Evolutionary conservation across 1,140 invertebrate species (phyloP).

Genomic region (Hirudo medicinalis): DNA sequence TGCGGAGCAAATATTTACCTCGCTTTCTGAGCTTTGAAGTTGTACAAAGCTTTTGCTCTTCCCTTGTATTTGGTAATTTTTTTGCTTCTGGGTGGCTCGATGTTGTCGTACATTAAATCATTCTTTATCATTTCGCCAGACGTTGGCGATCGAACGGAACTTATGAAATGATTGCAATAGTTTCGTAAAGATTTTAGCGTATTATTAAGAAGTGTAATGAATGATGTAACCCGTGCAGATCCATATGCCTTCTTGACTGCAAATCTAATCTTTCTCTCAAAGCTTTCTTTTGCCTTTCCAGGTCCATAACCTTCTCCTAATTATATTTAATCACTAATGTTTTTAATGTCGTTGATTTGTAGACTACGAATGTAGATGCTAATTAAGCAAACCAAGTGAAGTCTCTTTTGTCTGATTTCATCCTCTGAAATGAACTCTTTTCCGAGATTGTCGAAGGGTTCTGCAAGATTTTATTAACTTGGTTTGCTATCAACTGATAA

Average conservation of each 20-base stretch:
- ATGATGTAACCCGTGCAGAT: background rate
- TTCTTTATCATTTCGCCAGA: background rate
- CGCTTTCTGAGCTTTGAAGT: slow-evolving; percentile 70
- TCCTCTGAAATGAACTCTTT: background rate
- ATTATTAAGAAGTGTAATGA: background rate
- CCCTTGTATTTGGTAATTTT: slow-evolving; percentile 37
- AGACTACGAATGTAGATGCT: background rate
- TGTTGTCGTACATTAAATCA: background rate
- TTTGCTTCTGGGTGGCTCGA: slow-evolving; percentile 17
- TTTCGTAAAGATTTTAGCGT: background rate
- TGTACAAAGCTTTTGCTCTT: slow-evolving; percentile 67
- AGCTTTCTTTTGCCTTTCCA: slow-evolving; percentile 10
- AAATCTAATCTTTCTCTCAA: background rate
- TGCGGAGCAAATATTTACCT: slow-evolving; percentile 27
- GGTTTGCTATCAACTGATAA: too few relatives aligned
- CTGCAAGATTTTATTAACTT: too few relatives aligned
- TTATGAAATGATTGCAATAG: background rate
- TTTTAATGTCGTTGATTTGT: background rate
- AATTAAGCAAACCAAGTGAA: slow-evolving; percentile 1
- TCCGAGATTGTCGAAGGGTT: too few relatives aligned
- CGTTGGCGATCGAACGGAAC: background rate
- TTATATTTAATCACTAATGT: background rate
- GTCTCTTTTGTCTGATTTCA: slow-evolving; percentile 9
- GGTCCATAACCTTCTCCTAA: background rate
- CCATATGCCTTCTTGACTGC: background rate